Evolutionary conservation across 53 echinoderm and acorn worm species (phyloP).

Genomic region (Echinometra lucunter): DNA sequence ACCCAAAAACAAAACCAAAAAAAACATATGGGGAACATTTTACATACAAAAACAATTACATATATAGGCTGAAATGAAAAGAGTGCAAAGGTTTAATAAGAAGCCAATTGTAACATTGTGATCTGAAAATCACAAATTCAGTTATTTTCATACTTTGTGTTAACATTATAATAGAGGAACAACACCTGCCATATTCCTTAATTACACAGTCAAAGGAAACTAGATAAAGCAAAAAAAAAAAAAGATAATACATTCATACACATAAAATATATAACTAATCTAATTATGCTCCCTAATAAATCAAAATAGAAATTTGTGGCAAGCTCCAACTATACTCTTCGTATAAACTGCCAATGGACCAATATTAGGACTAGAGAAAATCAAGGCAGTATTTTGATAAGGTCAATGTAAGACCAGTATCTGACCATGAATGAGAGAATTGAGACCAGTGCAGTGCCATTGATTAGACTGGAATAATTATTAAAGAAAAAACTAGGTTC

Average conservation of each 20-base stretch:
- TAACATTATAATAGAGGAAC: not conserved
- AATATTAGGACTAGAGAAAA: not conserved
- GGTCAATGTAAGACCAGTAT: not conserved
- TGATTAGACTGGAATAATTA: not conserved
- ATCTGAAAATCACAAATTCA: not conserved
- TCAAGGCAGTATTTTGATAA: not conserved
- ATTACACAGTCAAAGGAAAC: not conserved
- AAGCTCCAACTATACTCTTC: conserved; percentile 18
- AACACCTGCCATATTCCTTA: not conserved
- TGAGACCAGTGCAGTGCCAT: not conserved
- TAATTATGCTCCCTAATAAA: conserved; percentile 13
- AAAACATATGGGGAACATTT: not conserved
- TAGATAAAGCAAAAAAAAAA: too few species aligned
- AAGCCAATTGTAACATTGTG: not conserved
- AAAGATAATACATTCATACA: too few species aligned
- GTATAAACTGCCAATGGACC: not conserved
- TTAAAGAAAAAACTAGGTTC: not conserved
- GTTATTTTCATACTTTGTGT: not conserved
- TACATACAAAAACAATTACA: conserved; percentile 14
- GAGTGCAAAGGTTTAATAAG: not conserved
- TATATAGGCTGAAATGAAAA: not conserved
- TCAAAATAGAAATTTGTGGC: conserved; percentile 18
- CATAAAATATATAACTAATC: conserved; percentile 11
- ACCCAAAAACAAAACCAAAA: not conserved
- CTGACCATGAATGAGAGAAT: not conserved